Conservation (phyloP, 2,888 invertebrate genomes). For the Erebia palarica region DNA sequence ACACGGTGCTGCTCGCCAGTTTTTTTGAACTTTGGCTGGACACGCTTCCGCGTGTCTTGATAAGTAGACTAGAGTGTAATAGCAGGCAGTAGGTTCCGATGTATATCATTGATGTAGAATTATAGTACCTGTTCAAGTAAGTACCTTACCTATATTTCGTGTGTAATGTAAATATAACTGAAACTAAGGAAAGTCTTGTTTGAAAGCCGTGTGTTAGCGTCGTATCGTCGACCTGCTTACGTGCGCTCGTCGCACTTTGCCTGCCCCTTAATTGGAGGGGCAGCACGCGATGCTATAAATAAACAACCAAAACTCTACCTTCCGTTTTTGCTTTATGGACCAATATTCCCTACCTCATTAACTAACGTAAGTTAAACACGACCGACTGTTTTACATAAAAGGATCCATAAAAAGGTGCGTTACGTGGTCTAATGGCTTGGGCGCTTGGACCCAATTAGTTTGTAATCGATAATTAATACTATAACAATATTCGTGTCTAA, state of each 20-base stretch:
- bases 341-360: slow-evolving; percentile 54
- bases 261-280: slow-evolving; percentile 76
- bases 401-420: slow-evolving; percentile 65
- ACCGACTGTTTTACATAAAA: slow-evolving; percentile 66
- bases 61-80: not conserved
- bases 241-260: slow-evolving; percentile 72
- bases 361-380: slow-evolving; percentile 58
- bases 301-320: slow-evolving; percentile 64
- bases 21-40: too few species aligned
- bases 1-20: too few species aligned
- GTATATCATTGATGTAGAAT: too few species aligned
- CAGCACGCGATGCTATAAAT: slow-evolving; percentile 63
- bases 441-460: slow-evolving; percentile 18
- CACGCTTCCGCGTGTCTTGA: too few species aligned
- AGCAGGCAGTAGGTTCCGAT: not conserved
- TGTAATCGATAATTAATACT: slow-evolving; percentile 10
- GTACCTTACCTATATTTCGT: slow-evolving; percentile 12
- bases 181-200: slow-evolving; percentile 58
- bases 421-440: slow-evolving; percentile 46
- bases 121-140: not conserved
- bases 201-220: slow-evolving; percentile 72
- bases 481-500: not conserved
- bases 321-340: slow-evolving; percentile 50
- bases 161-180: slow-evolving; percentile 31
- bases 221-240: slow-evolving; percentile 74